Evolutionary conservation across 1,140 invertebrate genomes (phyloP).

Genomic region (Zaprionus lachaisei): DNA sequence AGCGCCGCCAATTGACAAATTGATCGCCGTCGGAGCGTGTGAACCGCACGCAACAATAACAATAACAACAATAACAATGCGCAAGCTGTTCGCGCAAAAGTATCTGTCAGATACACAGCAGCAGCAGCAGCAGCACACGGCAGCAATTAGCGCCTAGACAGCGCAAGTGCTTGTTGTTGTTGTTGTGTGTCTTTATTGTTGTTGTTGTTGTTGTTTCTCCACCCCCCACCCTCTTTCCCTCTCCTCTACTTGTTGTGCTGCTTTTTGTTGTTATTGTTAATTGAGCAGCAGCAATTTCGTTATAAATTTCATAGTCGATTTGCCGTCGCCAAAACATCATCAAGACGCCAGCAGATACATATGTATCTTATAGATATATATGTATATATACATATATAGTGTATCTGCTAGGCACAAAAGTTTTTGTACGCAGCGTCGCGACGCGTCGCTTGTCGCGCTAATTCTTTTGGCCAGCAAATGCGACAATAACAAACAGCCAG

Average conservation of each 20-base stretch:
- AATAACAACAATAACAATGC: slow-evolving; percentile 39
- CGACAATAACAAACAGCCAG: slow-evolving; percentile 82
- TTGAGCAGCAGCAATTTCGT: slow-evolving; percentile 61
- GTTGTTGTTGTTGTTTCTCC: slow-evolving; percentile 23
- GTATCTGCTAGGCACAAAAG: slow-evolving; percentile 12
- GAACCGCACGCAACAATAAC: slow-evolving; percentile 41
- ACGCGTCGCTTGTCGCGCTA: slow-evolving; percentile 64
- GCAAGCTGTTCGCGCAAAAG: slow-evolving; percentile 15
- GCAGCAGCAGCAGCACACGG: slow-evolving; percentile 40
- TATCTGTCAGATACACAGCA: slow-evolving; percentile 65
- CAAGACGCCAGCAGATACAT: slow-evolving; percentile 39
- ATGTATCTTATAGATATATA: slow-evolving; percentile 7
- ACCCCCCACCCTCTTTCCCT: neutral
- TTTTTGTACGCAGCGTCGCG: slow-evolving; percentile 51
- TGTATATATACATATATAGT: slow-evolving; percentile 25
- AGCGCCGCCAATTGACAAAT: slow-evolving; percentile 69
- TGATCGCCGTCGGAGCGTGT: slow-evolving; percentile 57
- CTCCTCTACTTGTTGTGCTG: too few species aligned
- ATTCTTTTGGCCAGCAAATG: slow-evolving; percentile 81
- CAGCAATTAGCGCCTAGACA: slow-evolving; percentile 69
- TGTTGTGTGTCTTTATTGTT: slow-evolving; percentile 26
- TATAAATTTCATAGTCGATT: slow-evolving; percentile 73
- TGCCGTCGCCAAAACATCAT: slow-evolving; percentile 70
- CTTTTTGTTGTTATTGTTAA: slow-evolving; percentile 39
- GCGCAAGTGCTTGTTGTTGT: slow-evolving; percentile 45